Evolutionary conservation across 2,888 invertebrate genomes (phyloP), one percentile per base, ranked within the genome.

Genomic region (Serripes groenlandicus): DNA sequence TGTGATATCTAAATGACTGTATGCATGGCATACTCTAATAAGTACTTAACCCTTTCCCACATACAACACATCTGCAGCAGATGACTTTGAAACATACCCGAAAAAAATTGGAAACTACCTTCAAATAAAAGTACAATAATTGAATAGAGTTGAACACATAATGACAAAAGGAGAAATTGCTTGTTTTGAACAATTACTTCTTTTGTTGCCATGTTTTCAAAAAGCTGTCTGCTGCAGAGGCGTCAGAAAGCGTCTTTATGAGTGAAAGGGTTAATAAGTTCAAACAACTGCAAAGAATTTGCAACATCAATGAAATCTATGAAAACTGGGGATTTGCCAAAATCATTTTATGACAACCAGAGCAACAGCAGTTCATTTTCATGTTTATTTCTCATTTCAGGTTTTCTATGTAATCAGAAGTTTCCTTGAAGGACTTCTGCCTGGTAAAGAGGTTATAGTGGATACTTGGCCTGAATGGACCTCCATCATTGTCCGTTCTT

Each of bases 381-480:
- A n/a, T n/a, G n/a, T n/a, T n/a, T n/a, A n/a, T 5, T 23, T 66
- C 28, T 73, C 23, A 60, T 90, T 91, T 37, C 89, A 92, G 92
- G 91, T 92, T 26, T 92, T 89, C 81, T 92, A 92, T 83, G 90
- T 91, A 5, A 83, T 92, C 35, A 79, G 84, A 32, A 90, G 89
- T 64, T 90, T 87, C 49, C 77, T 92, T 34, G 77, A 84, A 18
- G 90, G 90, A 1, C 75, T 90, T 18, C 56, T 92, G 64, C 80
- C 87, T 9, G 92, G 92, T 9, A 91, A 91, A 79, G 92, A 92
- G 68, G 87, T 91, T n/a, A 89, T 92, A 23, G 92, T 92, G 1
- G 92, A 92, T 77, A 87, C 86, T 23, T 92, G 92, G 92, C 92
- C 92, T 0, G 69, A 85, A 21, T 92, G 92, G 91, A 85, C 86